These are phyloP conservation scores for Ladona fulva DNA, from an alignment of 1,140 invertebrate genomes.

Conservation along the genomic window DNA sequence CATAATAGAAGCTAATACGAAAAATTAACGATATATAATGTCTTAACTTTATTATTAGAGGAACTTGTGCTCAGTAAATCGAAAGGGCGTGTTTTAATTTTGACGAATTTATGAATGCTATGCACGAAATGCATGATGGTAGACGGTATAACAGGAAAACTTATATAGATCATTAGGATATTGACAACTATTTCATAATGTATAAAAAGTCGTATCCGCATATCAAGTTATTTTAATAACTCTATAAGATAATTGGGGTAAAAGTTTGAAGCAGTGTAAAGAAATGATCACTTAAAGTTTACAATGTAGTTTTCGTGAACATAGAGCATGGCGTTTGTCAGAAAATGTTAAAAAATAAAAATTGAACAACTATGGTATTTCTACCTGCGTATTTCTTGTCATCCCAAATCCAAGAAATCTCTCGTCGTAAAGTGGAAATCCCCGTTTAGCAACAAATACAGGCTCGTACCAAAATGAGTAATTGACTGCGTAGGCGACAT, in stretches of 20 bases:
- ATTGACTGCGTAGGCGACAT: conserved; percentile 8
- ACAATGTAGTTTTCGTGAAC: background rate
- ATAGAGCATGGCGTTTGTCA: background rate
- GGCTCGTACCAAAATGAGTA: conserved; percentile 37
- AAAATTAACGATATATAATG: too few relatives aligned
- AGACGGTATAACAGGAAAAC: too few relatives aligned
- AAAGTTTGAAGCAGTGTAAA: background rate
- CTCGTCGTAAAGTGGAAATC: conserved; percentile 42
- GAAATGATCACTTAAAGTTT: background rate
- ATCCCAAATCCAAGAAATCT: conserved; percentile 47
- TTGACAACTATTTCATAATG: too few relatives aligned
- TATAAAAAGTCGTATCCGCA: too few relatives aligned
- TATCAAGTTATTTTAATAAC: too few relatives aligned
- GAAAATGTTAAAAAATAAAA: background rate
- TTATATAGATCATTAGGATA: too few relatives aligned
- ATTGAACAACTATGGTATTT: background rate
- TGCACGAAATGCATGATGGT: too few relatives aligned
- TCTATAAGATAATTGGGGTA: background rate
- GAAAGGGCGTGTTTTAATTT: too few relatives aligned
- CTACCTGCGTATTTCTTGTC: conserved; percentile 47
- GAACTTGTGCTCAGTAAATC: too few relatives aligned
- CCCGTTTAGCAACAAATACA: conserved; percentile 38
- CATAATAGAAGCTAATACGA: too few relatives aligned
- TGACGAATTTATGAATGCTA: too few relatives aligned
- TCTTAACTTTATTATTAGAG: too few relatives aligned